Evolutionary conservation across 2,888 invertebrate genomes (phyloP).

Genomic region (Ligdia adustata): DNA sequence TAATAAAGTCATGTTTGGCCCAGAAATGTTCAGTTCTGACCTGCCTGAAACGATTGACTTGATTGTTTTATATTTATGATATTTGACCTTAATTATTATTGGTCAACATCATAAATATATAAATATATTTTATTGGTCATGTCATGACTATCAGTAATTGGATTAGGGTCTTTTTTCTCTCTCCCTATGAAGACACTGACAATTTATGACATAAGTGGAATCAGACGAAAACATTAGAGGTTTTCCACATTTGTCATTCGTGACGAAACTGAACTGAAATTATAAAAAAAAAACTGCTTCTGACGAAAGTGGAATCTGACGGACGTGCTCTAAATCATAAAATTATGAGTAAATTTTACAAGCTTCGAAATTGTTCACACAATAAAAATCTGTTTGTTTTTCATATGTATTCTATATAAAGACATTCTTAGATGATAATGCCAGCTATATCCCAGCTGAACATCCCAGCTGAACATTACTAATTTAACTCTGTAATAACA

Average conservation of each 20-base stretch:
- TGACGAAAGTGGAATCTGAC: background rate
- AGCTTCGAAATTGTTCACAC: no score
- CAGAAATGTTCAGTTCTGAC: slow-evolving; percentile 8
- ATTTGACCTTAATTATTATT: slow-evolving; percentile 2
- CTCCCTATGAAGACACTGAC: background rate
- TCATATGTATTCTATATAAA: no score
- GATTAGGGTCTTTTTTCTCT: background rate
- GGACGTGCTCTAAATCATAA: background rate
- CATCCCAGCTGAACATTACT: no score
- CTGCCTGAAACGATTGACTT: slow-evolving; percentile 7
- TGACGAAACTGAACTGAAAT: background rate
- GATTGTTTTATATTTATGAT: slow-evolving; percentile 7
- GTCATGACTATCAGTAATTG: background rate
- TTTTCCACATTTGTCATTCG: background rate
- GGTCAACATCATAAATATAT: background rate
- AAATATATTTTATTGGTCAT: background rate
- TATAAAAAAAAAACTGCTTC: background rate
- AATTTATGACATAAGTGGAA: background rate
- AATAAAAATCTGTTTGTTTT: background rate
- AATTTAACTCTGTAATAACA: no score
- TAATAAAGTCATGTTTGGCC: slow-evolving; percentile 5
- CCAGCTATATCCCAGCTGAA: no score
- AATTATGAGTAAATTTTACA: background rate
- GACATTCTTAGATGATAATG: no score
- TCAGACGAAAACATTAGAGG: background rate